Evolutionary conservation across 2,113 vertebrate species (phyloP).

Genomic region (Gracilinanus agilis): DNA sequence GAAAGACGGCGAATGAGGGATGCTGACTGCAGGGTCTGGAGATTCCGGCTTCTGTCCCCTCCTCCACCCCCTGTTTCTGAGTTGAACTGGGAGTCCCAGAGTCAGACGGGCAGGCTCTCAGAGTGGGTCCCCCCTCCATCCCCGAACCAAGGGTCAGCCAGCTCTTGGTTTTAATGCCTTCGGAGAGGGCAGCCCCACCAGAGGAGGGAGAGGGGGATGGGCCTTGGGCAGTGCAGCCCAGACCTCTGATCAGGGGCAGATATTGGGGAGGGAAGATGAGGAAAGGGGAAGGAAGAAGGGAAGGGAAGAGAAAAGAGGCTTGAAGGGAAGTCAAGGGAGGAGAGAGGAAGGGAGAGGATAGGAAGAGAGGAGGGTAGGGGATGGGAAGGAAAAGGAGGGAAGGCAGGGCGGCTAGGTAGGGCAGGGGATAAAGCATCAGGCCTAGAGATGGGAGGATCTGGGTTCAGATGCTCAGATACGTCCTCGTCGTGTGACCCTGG

Average conservation of each 20-base stretch:
- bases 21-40: not conserved
- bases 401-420: too few relatives aligned
- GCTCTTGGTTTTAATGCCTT: not conserved
- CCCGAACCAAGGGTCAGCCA: not conserved
- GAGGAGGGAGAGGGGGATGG: not conserved
- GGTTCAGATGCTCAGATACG: too few relatives aligned
- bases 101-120: not conserved
- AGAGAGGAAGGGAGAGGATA: not conserved
- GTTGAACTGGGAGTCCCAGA: not conserved
- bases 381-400: too few relatives aligned
- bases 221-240: not conserved
- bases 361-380: not conserved
- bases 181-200: not conserved
- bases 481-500: too few relatives aligned
- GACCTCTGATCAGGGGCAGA: not conserved
- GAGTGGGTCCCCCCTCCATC: not conserved
- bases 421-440: too few relatives aligned
- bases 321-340: not conserved
- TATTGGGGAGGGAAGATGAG: not conserved
- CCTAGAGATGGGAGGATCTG: too few relatives aligned
- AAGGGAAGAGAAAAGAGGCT: not conserved
- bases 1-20: not conserved
- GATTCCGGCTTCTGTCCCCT: not conserved
- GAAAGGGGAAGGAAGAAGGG: not conserved
- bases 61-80: not conserved